Conservation (phyloP, 2,113 vertebrate genomes). For the Gulo gulo region DNA sequence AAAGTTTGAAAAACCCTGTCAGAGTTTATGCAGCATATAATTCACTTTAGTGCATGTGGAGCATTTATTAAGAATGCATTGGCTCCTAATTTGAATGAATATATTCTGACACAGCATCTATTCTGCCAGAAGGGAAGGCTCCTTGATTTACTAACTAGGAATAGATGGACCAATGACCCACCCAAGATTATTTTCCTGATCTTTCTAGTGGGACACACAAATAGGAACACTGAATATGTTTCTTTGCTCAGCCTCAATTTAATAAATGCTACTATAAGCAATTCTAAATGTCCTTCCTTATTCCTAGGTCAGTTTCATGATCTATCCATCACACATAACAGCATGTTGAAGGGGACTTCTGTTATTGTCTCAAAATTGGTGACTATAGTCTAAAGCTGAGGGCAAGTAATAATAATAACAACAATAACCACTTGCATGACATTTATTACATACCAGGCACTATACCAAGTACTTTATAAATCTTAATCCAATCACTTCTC, state of each 20-base stretch:
- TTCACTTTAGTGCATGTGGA: constrained; percentile 56
- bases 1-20: constrained; percentile 76
- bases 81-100: constrained; percentile 69
- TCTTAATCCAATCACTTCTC: not conserved
- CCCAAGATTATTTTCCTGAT: not conserved
- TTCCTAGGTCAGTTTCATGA: constrained; percentile 24
- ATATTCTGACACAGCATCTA: constrained; percentile 57
- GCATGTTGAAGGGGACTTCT: not conserved
- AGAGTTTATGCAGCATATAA: constrained; percentile 62
- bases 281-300: constrained; percentile 12
- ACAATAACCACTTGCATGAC: not conserved
- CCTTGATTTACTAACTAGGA: constrained; percentile 20
- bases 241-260: constrained; percentile 34
- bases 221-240: not conserved
- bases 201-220: constrained; percentile 10
- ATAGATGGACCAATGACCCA: not conserved
- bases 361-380: not conserved
- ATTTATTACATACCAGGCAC: not conserved
- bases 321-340: constrained; percentile 10
- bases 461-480: not conserved
- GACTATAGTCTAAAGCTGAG: not conserved
- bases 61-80: not conserved
- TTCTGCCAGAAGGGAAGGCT: constrained; percentile 51
- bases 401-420: not conserved
- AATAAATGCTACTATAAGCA: not conserved